Evolutionary conservation across 2,797 vertebrate genomes (phyloP).

Genomic region (Gymnoscopelus braueri): DNA sequence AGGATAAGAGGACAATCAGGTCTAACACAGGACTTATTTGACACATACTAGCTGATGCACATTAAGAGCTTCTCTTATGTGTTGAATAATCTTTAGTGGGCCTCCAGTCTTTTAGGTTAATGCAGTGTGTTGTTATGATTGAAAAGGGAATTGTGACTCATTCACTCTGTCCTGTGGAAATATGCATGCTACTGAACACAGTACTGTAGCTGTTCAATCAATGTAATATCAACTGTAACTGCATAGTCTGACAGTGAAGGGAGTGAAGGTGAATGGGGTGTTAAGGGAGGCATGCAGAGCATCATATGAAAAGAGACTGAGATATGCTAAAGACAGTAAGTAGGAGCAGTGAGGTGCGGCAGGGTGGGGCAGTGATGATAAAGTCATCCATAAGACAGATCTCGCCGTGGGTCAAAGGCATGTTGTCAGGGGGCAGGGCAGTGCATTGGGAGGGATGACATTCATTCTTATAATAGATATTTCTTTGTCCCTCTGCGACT

Average conservation of each 20-base stretch:
- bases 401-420: constrained; percentile 12
- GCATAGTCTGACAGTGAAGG: background rate
- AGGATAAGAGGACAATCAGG: too few species aligned
- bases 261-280: background rate
- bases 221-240: background rate
- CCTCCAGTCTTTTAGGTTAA: too few species aligned
- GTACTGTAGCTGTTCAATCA: background rate
- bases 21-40: too few species aligned
- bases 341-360: constrained; percentile 5
- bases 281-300: background rate
- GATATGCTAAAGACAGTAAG: background rate
- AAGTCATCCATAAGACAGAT: constrained; percentile 2
- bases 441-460: constrained; percentile 11
- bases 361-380: constrained; percentile 11
- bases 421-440: constrained; percentile 2
- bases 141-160: constrained; percentile 1
- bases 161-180: background rate
- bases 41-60: too few species aligned
- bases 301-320: background rate
- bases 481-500: constrained; percentile 30
- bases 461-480: constrained; percentile 31
- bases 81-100: too few species aligned
- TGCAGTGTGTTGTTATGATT: too few species aligned
- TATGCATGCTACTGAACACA: background rate
- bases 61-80: too few species aligned